Evolutionary conservation across 1,140 invertebrate genomes (phyloP).

Genomic region (Zelostemma sp.): DNA sequence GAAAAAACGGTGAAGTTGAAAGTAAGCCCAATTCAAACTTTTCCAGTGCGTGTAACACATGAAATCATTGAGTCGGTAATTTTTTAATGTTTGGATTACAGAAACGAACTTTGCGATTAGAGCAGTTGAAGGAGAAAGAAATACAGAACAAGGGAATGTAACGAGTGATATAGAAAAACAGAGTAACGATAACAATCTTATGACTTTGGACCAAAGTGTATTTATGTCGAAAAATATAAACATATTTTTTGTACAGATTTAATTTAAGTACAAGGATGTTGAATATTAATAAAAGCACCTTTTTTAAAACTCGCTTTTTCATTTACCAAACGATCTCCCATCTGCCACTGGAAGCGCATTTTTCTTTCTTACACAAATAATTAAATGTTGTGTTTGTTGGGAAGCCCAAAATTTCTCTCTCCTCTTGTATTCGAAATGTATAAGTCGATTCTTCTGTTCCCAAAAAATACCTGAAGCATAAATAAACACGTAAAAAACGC

Average conservation of each 20-base stretch:
- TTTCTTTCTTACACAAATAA: conserved; percentile 79
- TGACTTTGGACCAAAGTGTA: background rate
- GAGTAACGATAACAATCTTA: background rate
- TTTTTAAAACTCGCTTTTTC: conserved; percentile 6
- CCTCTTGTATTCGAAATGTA: conserved; percentile 96
- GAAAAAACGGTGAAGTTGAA: conserved; percentile 63
- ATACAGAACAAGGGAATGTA: conserved; percentile 55
- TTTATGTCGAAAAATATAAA: background rate
- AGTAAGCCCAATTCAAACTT: conserved; percentile 43
- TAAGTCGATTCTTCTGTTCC: conserved; percentile 96
- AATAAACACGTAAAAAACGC: too few species aligned
- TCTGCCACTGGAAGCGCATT: conserved; percentile 50
- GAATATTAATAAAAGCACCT: background rate
- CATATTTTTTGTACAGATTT: background rate
- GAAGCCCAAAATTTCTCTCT: conserved; percentile 94
- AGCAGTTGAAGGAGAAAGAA: conserved; percentile 65
- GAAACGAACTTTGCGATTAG: conserved; percentile 64
- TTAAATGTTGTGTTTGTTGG: conserved; percentile 88
- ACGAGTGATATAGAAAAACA: conserved; percentile 40
- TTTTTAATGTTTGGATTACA: conserved; percentile 27
- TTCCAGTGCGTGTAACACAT: background rate
- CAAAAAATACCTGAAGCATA: conserved; percentile 79
- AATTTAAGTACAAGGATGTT: background rate
- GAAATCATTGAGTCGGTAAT: conserved; percentile 9
- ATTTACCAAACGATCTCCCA: conserved; percentile 63